Base-by-base conservation (phyloP, 2,113 vertebrate species). In the Dipodomys spectabilis region DNA sequence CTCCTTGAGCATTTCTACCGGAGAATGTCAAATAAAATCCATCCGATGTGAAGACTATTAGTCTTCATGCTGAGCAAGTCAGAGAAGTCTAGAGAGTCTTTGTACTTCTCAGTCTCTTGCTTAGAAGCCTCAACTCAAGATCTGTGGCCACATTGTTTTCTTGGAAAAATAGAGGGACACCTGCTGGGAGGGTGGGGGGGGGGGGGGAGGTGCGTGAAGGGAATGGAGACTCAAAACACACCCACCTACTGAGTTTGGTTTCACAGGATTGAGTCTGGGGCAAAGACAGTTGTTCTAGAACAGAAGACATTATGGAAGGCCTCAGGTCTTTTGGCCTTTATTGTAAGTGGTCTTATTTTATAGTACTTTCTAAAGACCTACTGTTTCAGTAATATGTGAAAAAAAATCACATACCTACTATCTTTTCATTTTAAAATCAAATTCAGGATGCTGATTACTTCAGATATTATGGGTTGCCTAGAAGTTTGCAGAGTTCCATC, bases 361-460 rank as follows among this genome's bases (percentile, higher is more conserved):
- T 91, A 69, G 75, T 60, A 30, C 39, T 89, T 82, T 49, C 60
- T 77, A 72, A 84, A 80, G 57, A 91, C 23, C 65, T 94, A 28
- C 28, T 67, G 67, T 88, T 86, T 96, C 53, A 81, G 2, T 85
- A 85, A 92, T 27, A 44, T 85, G 23, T 92, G 35, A 15, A 53
- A 75, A 89, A 82, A 89, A 82, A 44, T 45, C 22, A n/a, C 67
- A 94, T 89, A 19, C 35, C 20, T 57, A 30, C 20, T 57, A 30
- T 86, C 64, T 94, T 95, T 80, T 27, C 1, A 81, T 85, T 93
- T 91, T 82, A 92, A 25, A 62, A 25, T 94, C 25, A 95, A 95
- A 93, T 87, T 94, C 35, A 78, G 86, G 69, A 72, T 91, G 25
- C 49, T 79, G 28, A 90, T 92, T 53, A 92, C 64, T 78, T 82